These are phyloP conservation scores for Latrodectus hesperus DNA, from an alignment of 2,888 invertebrate genomes.

Conservation along the genomic window DNA sequence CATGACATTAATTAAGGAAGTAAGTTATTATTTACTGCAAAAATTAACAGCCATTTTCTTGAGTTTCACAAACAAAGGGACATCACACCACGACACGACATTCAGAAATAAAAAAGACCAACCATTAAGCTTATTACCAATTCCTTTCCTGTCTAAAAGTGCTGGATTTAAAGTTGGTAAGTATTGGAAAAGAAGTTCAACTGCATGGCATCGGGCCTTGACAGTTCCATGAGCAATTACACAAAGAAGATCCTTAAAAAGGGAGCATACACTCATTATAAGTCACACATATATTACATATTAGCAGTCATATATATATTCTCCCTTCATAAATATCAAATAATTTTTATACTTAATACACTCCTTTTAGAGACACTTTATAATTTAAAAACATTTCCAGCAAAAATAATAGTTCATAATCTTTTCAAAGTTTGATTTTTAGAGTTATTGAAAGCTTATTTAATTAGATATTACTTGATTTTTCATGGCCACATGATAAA, in stretches of 20 bases:
- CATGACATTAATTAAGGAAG: background rate
- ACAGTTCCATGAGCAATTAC: constrained; percentile 98
- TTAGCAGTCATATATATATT: too few species aligned
- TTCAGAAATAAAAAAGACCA: constrained; percentile 61
- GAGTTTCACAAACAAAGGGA: constrained; percentile 29
- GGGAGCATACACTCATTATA: too few species aligned
- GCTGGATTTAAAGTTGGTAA: constrained; percentile 98
- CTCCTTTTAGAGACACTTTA: too few species aligned
- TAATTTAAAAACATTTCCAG: background rate
- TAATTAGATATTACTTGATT: too few species aligned
- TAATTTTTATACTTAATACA: too few species aligned
- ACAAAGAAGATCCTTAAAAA: constrained; percentile 85
- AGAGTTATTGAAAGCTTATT: too few species aligned
- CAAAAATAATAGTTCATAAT: background rate
- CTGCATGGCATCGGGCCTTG: constrained; percentile 93
- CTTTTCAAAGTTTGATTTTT: background rate
- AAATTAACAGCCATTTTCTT: background rate
- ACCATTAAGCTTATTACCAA: constrained; percentile 71
- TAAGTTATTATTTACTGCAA: background rate
- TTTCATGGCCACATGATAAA: too few species aligned
- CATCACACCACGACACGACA: constrained; percentile 49
- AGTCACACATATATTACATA: too few species aligned
- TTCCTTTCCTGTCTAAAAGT: constrained; percentile 86
- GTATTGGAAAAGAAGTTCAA: constrained; percentile 97
- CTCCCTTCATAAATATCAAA: too few species aligned